Evolutionary conservation across 2,113 vertebrate species (phyloP).

Genomic region (Leuciscus idus): DNA sequence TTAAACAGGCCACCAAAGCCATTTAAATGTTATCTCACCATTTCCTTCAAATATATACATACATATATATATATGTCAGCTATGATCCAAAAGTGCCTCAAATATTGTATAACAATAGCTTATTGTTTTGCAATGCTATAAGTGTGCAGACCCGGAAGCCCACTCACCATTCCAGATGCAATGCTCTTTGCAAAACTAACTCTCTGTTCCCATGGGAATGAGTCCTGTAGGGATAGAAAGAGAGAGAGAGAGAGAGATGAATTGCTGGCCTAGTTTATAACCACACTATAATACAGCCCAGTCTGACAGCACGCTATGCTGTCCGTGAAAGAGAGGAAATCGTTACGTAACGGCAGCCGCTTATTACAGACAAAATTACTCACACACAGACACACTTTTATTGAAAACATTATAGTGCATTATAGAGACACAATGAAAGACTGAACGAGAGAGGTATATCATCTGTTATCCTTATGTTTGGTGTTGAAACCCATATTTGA

Average conservation of each 20-base stretch:
- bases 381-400: not conserved
- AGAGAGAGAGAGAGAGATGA: conserved; percentile 25
- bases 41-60: not conserved
- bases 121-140: conserved; percentile 68
- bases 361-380: conserved; percentile 13
- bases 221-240: conserved; percentile 76
- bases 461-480: conserved; percentile 47
- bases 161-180: conserved; percentile 90
- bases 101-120: not conserved
- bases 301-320: conserved; percentile 1
- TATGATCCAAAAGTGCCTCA: not conserved
- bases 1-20: too few relatives aligned
- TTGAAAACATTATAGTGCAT: not conserved
- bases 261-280: conserved; percentile 7
- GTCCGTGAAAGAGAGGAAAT: conserved; percentile 16
- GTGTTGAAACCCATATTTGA: conserved; percentile 23
- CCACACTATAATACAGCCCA: conserved; percentile 6
- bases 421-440: not conserved
- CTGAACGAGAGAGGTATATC: conserved; percentile 2
- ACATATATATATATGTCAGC: not conserved
- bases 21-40: not conserved
- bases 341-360: not conserved
- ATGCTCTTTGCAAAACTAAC: conserved; percentile 98
- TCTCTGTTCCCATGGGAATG: conserved; percentile 95
- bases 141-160: conserved; percentile 93